Conservation (phyloP, 2,113 vertebrate species). For the Archilochus colubris region DNA sequence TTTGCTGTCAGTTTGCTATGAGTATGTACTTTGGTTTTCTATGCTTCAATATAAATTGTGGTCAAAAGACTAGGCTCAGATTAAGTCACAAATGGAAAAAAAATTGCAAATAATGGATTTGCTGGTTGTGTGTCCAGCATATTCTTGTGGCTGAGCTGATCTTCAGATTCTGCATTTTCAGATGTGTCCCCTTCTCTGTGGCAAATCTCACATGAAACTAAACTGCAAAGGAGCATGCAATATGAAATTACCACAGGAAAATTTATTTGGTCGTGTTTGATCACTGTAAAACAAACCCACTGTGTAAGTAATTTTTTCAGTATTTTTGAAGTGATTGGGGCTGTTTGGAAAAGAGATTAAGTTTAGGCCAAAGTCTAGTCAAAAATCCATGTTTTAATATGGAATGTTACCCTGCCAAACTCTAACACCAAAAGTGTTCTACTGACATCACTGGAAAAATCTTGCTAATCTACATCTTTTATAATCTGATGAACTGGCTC, state of each 20-base stretch:
- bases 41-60: not conserved
- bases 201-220: not conserved
- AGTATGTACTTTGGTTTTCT: not conserved
- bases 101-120: not conserved
- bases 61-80: not conserved
- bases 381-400: constrained; percentile 39
- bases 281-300: not conserved
- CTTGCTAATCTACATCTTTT: not conserved
- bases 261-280: not conserved
- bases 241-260: not conserved
- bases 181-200: not conserved
- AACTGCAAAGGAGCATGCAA: not conserved
- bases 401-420: constrained; percentile 18
- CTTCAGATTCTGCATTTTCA: not conserved
- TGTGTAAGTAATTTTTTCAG: not conserved
- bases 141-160: not conserved
- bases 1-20: not conserved
- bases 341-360: constrained; percentile 48
- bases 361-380: constrained; percentile 4
- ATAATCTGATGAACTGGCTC: not conserved
- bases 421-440: constrained; percentile 1
- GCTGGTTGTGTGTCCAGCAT: not conserved
- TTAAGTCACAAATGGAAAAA: not conserved
- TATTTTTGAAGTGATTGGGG: not conserved
- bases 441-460: constrained; percentile 64